phyloP scores from a whole-genome alignment of 2,888 invertebrate species.

The Trachelus tabidus region DNA sequence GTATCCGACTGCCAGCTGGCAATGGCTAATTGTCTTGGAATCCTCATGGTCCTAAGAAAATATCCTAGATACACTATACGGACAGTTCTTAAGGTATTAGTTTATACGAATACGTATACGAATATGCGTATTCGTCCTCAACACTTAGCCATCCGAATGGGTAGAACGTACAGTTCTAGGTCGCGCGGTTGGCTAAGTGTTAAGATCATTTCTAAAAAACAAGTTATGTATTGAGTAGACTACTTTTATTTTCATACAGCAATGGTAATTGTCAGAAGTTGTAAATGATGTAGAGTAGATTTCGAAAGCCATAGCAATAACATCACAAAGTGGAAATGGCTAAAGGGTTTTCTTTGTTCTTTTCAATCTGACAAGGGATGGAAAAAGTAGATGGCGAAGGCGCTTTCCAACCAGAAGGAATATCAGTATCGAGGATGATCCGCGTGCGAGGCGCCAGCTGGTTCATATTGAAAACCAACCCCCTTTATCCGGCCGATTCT shows the following conservation, averaged over 20 bases:
- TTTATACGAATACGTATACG: too few relatives aligned
- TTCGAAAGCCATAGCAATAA: neutral
- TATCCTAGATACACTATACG: neutral
- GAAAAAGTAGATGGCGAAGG: neutral
- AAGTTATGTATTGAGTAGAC: neutral
- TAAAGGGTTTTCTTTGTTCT: neutral
- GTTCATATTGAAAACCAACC: conserved; percentile 58
- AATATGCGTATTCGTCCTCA: neutral
- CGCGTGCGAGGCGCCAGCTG: conserved; percentile 60
- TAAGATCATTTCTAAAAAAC: neutral
- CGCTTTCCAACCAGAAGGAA: conserved; percentile 1
- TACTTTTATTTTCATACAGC: neutral
- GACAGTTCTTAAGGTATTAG: neutral
- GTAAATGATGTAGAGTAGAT: neutral
- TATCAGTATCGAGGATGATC: conserved; percentile 50
- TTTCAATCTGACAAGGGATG: neutral
- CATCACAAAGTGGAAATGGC: neutral
- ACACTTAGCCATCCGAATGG: too few relatives aligned
- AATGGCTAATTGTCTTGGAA: neutral
- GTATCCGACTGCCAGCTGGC: neutral
- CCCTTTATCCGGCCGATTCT: conserved; percentile 20
- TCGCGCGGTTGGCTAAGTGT: too few relatives aligned
- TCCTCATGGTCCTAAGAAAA: neutral
- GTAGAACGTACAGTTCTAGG: too few relatives aligned
- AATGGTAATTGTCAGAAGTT: neutral